Conservation (phyloP, 2,888 invertebrate genomes). For the Netelia virgata region DNA sequence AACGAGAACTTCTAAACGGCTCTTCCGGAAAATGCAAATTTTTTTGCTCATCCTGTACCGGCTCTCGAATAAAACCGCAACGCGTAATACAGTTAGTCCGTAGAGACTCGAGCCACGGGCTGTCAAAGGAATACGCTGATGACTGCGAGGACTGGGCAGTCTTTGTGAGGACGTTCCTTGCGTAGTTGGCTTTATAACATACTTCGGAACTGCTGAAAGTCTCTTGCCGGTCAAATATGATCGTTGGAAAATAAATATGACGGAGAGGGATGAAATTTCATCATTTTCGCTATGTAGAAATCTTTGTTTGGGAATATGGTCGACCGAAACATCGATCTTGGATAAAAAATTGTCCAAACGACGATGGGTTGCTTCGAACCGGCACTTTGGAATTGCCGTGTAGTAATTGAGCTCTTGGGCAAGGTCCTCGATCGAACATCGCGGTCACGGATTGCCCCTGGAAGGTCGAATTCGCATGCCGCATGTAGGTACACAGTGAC, state of each 20-base stretch:
- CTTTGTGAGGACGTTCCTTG: conserved; percentile 1
- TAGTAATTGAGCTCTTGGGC: conserved; percentile 14
- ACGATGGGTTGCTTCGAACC: background rate
- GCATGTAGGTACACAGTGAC: conserved; percentile 34
- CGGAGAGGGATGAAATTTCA: too few species aligned
- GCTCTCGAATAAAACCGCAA: conserved; percentile 37
- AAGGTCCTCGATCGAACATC: conserved; percentile 50
- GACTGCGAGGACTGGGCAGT: background rate
- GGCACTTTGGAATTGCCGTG: too few species aligned
- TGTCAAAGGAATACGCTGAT: conserved; percentile 47
- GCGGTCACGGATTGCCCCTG: conserved; percentile 59
- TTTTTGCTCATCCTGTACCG: conserved; percentile 50
- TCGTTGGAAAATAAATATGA: background rate
- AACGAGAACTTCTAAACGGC: conserved; percentile 75
- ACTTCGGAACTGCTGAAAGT: background rate
- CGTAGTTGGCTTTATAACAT: background rate
- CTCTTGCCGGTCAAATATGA: background rate
- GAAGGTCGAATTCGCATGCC: conserved; percentile 44
- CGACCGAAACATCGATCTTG: background rate
- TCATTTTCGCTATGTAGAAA: too few species aligned
- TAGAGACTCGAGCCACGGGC: background rate
- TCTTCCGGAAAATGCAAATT: conserved; percentile 78
- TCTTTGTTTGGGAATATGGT: too few species aligned
- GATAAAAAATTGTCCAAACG: background rate
- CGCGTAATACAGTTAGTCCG: conserved; percentile 45